These are phyloP conservation scores for Masticophis lateralis DNA, from an alignment of 2,797 vertebrate species.

Conservation along the genomic window DNA sequence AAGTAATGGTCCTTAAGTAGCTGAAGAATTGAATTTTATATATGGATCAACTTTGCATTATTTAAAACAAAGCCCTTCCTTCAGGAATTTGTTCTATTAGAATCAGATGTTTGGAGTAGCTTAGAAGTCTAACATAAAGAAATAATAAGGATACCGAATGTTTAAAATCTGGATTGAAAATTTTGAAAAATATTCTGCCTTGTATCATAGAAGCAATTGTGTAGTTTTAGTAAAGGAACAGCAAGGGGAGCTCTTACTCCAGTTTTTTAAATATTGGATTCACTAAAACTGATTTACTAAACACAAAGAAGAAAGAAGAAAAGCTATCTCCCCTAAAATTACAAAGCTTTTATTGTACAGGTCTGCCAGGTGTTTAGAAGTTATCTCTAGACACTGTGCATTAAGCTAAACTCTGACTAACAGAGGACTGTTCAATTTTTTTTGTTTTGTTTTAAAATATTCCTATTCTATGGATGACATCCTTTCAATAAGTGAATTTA, in stretches of 20 bases:
- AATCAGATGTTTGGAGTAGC: neutral
- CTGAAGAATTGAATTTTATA: neutral
- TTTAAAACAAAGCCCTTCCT: neutral
- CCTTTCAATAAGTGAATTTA: slow-evolving; percentile 91
- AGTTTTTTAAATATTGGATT: slow-evolving; percentile 58
- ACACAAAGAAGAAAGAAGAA: slow-evolving; percentile 75
- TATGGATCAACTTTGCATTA: neutral
- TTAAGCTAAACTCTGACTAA: slow-evolving; percentile 76
- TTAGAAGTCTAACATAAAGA: neutral
- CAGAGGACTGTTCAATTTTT: slow-evolving; percentile 82
- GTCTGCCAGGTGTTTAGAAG: slow-evolving; percentile 78
- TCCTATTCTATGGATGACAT: slow-evolving; percentile 83
- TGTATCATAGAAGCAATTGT: slow-evolving; percentile 28
- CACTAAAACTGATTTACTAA: slow-evolving; percentile 56
- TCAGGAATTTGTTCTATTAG: neutral
- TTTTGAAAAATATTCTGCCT: slow-evolving; percentile 36
- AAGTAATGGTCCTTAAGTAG: neutral
- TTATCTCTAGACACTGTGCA: slow-evolving; percentile 74
- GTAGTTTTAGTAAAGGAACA: slow-evolving; percentile 79
- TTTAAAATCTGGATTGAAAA: slow-evolving; percentile 22
- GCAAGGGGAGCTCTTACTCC: slow-evolving; percentile 97
- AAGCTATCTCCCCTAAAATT: slow-evolving; percentile 89
- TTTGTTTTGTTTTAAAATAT: slow-evolving; percentile 84
- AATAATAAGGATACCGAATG: slow-evolving; percentile 10
- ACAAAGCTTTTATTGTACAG: slow-evolving; percentile 78